Evolutionary conservation across 2,797 vertebrate genomes (phyloP).

Genomic region (Bradypus variegatus): DNA sequence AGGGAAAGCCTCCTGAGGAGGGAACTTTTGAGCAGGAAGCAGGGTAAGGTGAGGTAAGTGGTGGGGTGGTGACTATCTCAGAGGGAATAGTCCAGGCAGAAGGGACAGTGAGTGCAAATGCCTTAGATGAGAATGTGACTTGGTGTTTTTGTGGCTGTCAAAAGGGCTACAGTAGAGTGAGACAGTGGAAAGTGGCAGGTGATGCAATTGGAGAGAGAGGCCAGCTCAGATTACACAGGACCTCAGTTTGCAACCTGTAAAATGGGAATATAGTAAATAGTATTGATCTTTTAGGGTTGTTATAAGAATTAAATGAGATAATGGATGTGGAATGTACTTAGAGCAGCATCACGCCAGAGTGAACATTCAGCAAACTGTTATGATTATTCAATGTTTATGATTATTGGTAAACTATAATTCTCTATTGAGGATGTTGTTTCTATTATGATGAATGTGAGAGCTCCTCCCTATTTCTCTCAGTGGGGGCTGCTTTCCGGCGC

Average conservation of each 20-base stretch:
- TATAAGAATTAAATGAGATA: not conserved
- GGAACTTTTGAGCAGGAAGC: not conserved
- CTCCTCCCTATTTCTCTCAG: not conserved
- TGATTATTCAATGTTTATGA: rapidly evolving
- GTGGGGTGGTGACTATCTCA: not conserved
- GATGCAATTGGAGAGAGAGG: not conserved
- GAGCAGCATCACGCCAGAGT: not conserved
- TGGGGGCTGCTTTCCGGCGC: not conserved
- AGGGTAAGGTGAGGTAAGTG: not conserved
- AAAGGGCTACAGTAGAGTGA: not conserved
- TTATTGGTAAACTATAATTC: not conserved
- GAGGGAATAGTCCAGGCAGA: not conserved
- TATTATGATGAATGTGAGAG: too few relatives aligned
- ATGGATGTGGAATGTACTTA: rapidly evolving
- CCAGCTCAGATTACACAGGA: not conserved
- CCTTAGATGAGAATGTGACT: rapidly evolving
- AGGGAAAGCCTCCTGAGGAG: not conserved
- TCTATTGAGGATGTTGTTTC: not conserved
- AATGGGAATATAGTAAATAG: not conserved
- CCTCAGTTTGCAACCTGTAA: not conserved
- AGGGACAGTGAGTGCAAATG: not conserved
- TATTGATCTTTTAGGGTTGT: too few relatives aligned
- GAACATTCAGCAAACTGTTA: too few relatives aligned
- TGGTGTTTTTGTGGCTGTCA: rapidly evolving
- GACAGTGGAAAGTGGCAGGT: too few relatives aligned